Evolutionary conservation across 2,797 vertebrate genomes (phyloP), one percentile per base, ranked within the genome.

Genomic region (Austrolebias charrua): DNA sequence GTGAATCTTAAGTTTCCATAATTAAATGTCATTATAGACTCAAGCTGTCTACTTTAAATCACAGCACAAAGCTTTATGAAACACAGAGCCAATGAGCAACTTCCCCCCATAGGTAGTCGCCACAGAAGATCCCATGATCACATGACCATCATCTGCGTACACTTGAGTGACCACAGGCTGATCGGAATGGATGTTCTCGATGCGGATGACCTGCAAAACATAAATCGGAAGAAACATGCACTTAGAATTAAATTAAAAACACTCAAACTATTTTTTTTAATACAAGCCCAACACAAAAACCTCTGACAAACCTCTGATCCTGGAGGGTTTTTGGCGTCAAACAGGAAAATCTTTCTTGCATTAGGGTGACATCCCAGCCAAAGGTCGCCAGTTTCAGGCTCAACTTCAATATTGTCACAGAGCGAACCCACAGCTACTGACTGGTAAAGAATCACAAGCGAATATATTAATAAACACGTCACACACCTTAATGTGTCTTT

Each of bases 21-120:
- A 5, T 11, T 44, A 5, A 75, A 8, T 1, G 24, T 52, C 2
- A 0, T 31, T 12, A 43, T 18, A 42, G 6, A 28, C 9, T 53
- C 1, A 6, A 16, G 5, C 5, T 9, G n/a, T 5, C 66, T 90
- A 90, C 54, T 89, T 68, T 52, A 93, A 85, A 56, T 96, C 86
- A 87, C 97, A 98, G 48, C 86, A 90, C 47, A 98, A 73, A 4
- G 94, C 93, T 91, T 93, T 96, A 63, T 98, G 96, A 78, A 89
- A 97, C 53, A 97, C 81, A 0, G 94, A 94, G 60, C 96, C 96
- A 3, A 98, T 93, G 11, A 99, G 92, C 51, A 99, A 82, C 52
- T 95, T 95, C 4, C 90, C 67, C 31, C 69, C 76, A 0, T 95
- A 92, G 0, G 86, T 1, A 0, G 93, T 56, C 0, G 96, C 96